Conservation (phyloP, 2,888 invertebrate genomes). For the Ophion slaviceki region DNA sequence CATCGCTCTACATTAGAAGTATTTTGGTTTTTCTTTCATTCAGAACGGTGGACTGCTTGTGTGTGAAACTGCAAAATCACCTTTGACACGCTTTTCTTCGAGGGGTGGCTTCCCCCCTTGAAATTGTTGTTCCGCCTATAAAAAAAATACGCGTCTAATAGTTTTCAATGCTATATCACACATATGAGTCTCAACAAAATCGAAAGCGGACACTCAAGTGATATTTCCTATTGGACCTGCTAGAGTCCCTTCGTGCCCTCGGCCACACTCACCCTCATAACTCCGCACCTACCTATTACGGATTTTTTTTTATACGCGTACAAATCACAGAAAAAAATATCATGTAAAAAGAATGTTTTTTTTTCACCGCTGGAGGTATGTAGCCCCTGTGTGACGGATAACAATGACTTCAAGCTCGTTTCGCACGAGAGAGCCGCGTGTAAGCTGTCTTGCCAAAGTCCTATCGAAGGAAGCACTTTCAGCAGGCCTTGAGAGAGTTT, state of each 20-base stretch:
- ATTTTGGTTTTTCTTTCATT: no score
- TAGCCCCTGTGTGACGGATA: not conserved
- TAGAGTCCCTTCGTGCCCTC: not conserved
- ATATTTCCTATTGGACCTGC: not conserved
- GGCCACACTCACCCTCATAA: not conserved
- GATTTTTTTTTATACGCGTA: not conserved
- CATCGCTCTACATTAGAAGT: no score
- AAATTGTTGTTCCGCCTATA: no score
- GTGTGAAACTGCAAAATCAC: no score
- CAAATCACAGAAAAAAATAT: not conserved
- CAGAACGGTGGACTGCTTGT: no score
- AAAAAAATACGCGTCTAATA: no score
- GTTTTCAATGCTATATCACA: no score
- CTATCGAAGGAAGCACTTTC: slow-evolving; percentile 10
- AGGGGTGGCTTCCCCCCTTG: no score
- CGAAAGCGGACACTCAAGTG: no score
- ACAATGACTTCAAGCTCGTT: not conserved
- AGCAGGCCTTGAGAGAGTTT: not conserved
- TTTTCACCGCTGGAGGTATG: not conserved
- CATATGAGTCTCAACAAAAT: no score
- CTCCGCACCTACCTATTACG: not conserved
- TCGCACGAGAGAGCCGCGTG: not conserved
- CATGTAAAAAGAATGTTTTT: not conserved
- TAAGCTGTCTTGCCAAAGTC: not conserved
- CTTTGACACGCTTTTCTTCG: no score